phyloP scores from a whole-genome alignment of 2,113 vertebrate genomes.

The Vulpes lagopus region DNA sequence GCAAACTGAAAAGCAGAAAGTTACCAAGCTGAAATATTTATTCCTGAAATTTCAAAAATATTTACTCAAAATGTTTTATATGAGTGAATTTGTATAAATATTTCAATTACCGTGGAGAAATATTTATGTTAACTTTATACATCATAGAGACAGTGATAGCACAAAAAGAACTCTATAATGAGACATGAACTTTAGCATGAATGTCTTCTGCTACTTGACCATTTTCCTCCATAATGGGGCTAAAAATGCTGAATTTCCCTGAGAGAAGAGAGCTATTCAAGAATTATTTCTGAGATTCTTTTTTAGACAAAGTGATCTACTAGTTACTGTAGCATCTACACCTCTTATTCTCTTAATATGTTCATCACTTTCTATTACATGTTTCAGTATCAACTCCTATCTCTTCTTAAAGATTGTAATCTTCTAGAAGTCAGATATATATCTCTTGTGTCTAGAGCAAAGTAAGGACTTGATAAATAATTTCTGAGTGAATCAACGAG shows the following conservation, averaged over 20 bases:
- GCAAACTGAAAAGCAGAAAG: not conserved
- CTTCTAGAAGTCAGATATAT: slow-evolving; percentile 1
- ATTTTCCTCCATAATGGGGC: not conserved
- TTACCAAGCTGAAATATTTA: not conserved
- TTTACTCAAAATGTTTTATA: not conserved
- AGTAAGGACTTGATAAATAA: not conserved
- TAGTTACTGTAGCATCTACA: not conserved
- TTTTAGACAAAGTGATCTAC: not conserved
- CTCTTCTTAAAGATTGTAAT: not conserved
- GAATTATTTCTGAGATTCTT: not conserved
- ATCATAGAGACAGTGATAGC: not conserved
- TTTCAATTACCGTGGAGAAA: not conserved
- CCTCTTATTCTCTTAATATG: not conserved
- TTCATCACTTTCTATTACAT: not conserved
- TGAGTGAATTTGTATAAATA: slow-evolving; percentile 5
- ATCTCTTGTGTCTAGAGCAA: not conserved
- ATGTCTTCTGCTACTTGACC: not conserved
- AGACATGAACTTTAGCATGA: not conserved
- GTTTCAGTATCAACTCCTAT: not conserved
- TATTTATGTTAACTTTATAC: not conserved
- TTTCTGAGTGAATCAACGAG: not conserved
- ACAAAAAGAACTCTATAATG: not conserved
- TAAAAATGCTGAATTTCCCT: not conserved
- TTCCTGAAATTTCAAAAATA: not conserved
- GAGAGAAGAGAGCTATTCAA: not conserved